Base-by-base conservation (phyloP, 1,140 invertebrate genomes). In the Achatina immaculata region DNA sequence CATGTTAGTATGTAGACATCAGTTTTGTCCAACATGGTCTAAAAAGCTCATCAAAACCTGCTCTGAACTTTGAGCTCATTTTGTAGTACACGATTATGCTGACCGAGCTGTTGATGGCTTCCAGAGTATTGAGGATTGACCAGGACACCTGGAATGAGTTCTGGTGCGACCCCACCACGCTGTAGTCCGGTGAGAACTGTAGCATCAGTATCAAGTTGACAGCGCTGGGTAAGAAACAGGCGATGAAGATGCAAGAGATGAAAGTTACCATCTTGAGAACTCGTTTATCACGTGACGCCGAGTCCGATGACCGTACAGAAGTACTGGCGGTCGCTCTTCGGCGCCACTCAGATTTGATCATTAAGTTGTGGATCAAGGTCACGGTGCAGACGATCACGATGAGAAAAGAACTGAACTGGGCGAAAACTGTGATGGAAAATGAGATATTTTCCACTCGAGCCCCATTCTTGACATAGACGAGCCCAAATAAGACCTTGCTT, bases 161-260 rank as follows among this genome's bases (percentile, higher is more conserved):
- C 65, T 78, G 76, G 1, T 68, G 14, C 38, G n/a, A 31, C 0
- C 74, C 74, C 14, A 62, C 51, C 1, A 76, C 40, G 74, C 76
- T 78, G 76, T 78, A 78, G 1, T 78, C 76, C 1, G 62, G 42
- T 0, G 34, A 66, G 28, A 45, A 68, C 19, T 51, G 43, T 31
- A 68, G 31, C 76, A 78, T 78, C 58, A 68, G 2, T 4, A 68
- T 78, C 40, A 78, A 11, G 45, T 78, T 78, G 7, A 78, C 62
- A 38, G 58, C 76, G 28, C 58, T 78, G 0, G 76, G 76, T 31
- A 78, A 34, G 48, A 68, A 78, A 24, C 76, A 78, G 3, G 28
- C 42, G 45, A 78, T 68, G 42, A 78, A 78, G 28, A 68, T 78
- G 24, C 34, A 34, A 0, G 76, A 78, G 14, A 78, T 78, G 16